These are phyloP conservation scores for Cybosia mesomella DNA, from an alignment of 2,888 invertebrate genomes.

Conservation along the genomic window DNA sequence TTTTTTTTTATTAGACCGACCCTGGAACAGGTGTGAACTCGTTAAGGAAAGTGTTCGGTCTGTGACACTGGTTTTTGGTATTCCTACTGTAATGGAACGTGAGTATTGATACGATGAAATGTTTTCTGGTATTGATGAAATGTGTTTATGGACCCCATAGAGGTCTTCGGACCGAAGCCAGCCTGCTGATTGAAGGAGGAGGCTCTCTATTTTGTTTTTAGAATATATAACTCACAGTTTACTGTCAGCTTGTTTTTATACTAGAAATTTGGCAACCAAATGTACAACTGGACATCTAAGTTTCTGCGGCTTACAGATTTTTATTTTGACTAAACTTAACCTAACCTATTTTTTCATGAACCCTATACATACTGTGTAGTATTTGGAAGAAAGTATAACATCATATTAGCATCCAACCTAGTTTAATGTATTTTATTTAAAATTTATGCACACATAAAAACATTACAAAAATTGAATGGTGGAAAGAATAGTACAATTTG, in stretches of 20 bases:
- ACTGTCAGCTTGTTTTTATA: background rate
- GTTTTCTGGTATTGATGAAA: too few relatives aligned
- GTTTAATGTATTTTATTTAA: too few relatives aligned
- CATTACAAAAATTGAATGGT: too few relatives aligned
- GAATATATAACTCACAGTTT: background rate
- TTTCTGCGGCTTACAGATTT: background rate
- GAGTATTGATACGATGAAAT: too few relatives aligned
- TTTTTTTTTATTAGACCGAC: conserved; percentile 37
- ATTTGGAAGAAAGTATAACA: background rate
- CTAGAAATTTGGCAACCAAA: background rate
- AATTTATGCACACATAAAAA: too few relatives aligned
- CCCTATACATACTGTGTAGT: background rate
- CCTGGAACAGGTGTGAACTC: conserved; percentile 34
- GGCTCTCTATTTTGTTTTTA: too few relatives aligned
- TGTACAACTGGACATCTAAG: background rate
- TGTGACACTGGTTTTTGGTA: background rate
- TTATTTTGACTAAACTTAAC: background rate
- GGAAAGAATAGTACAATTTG: too few relatives aligned
- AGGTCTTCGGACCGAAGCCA: too few relatives aligned
- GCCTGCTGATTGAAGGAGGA: too few relatives aligned
- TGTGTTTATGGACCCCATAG: too few relatives aligned
- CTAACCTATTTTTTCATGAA: background rate
- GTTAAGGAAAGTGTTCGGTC: conserved; percentile 13
- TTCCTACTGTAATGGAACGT: too few relatives aligned
- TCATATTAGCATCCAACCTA: background rate